Evolutionary conservation across 1,140 invertebrate genomes (phyloP), one percentile per base, ranked within the genome.

Genomic region (Drosophila lacteicornis): DNA sequence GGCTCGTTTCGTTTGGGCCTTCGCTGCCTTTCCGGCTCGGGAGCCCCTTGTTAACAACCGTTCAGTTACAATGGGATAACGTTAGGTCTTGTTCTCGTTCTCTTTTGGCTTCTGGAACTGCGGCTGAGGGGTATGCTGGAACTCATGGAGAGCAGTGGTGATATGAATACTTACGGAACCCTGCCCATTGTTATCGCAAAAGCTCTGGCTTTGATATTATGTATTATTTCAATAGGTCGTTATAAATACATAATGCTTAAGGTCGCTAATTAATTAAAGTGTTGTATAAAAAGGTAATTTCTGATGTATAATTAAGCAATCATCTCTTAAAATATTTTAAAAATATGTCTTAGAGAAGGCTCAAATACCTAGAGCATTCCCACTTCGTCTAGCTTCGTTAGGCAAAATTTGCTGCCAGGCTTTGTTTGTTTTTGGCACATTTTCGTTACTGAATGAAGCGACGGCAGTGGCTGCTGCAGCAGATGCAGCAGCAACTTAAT

Each of bases 21-120:
- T 56, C n/a, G 22, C 13, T 77, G 51, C 40, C 57, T 75, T 68
- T 82, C 47, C 67, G 80, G 78, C 77, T 69, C 70, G 45, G 76
- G 60, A 66, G 76, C 78, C 84, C 77, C 84, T 88, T 88, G 84
- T 87, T 87, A 87, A 87, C 84, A 84, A 88, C 84, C 68, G 71
- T 79, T 69, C 76, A 80, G 67, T 78, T 88, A 88, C 84, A 87
- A 87, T 87, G 80, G 80, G 67, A 74, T 82, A 88, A 88, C 84
- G 71, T 88, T 75, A 65, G 63, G 76, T 68, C 43, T 88, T 75
- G 85, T 87, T 77, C 63, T 38, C 56, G 63, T 57, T 68, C 61
- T 80, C 67, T 62, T 73, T 60, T 60, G 60, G 69, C 45, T 51
- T 40, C 45, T 69, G 45, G 45, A 49, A 22, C 47, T 42, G 36